Percentiles rank a stretch among this genome's conserved stretches.
These are phyloP conservation scores for Aphelenchoides fujianensis DNA, from an alignment of 1,140 invertebrate species.

Conservation along the genomic window DNA sequence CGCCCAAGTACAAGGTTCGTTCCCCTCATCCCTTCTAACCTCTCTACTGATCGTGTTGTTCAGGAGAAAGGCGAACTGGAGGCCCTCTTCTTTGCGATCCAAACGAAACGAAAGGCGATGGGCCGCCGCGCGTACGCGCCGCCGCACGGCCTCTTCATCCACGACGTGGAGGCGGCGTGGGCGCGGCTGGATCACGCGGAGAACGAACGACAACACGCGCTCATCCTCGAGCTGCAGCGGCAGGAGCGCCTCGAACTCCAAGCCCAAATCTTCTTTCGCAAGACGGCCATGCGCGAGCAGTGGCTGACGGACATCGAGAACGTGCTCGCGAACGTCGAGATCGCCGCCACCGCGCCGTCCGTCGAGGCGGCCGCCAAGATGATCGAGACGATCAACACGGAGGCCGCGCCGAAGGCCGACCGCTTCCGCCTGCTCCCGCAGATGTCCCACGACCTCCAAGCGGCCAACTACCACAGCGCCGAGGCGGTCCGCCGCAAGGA, in stretches of 20 bases:
- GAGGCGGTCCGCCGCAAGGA: constrained; percentile 78
- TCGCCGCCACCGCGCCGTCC: constrained; percentile 76
- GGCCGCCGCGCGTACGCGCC: constrained; percentile 84
- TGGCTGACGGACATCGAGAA: constrained; percentile 98
- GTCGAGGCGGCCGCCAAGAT: constrained; percentile 96
- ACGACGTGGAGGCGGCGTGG: constrained; percentile 90
- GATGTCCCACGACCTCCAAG: constrained; percentile 74
- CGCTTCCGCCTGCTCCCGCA: constrained; percentile 85
- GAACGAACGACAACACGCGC: constrained; percentile 83
- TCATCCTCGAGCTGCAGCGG: constrained; percentile 79
- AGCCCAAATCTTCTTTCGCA: constrained; percentile 91
- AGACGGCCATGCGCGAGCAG: constrained; percentile 81
- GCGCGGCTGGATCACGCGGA: constrained; percentile 86
- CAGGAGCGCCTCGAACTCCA: constrained; percentile 90
- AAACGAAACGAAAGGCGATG: constrained; percentile 87
- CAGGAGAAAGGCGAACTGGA: constrained; percentile 70
- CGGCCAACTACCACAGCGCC: constrained; percentile 84
- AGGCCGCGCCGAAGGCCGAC: constrained; percentile 85
- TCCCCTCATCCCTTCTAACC: too few species aligned
- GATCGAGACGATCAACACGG: constrained; percentile 93
- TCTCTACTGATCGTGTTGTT: too few species aligned
- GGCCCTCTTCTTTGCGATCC: constrained; percentile 90
- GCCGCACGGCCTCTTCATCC: constrained; percentile 75
- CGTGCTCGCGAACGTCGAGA: constrained; percentile 72
- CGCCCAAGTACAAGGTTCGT: constrained; percentile 90